Evolutionary conservation across 2,888 invertebrate species (phyloP), one percentile per base, ranked within the genome.

Genomic region (Folsomia candida): DNA sequence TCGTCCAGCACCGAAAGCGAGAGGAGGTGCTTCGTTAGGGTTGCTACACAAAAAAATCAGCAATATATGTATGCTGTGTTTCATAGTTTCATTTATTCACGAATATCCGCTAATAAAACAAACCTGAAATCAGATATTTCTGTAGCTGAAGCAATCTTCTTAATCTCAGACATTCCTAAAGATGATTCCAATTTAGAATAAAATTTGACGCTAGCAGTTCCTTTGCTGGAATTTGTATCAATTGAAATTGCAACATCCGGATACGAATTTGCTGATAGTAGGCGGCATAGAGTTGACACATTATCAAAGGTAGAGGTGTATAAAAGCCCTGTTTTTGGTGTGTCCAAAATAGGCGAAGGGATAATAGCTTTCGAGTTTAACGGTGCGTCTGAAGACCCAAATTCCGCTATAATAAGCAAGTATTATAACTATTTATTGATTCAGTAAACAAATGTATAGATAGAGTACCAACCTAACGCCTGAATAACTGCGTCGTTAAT

Each of bases 401-500:
- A 65, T n/a, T 25, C 26, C 22, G 22, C 65, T 65, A 28, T 24
- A 29, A 62, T 24, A 60, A 14, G 18, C 60, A 60, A 25, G 25
- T 11, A 6, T 22, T 20, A 20, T 57, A 11, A 47, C 11, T 47
- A 14, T 14, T 47, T 47, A 47, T 26, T 2, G 26, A 59, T 59
- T 28, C 27, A 4, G 4, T 29, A 14, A 62, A 22, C 6, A 25
- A 60, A 9, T 22, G 22, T 26, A 60, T 26, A 26, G 6, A 20
- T n/a, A 25, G 11, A 22, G 26, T n/a, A 25, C 20, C 25, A 72
- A 78, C 77, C 28, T 27, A 78, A 29, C 0, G 89, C 88, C 61
- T 87, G 86, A 2, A 91, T 89, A n/a, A 97, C 85, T 95, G 96
- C 96, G 83, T 97, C 96, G 82, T 94, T 96, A 0, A 97, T 91